These are phyloP conservation scores for Cephus sareptanus DNA, from an alignment of 2,888 invertebrate genomes.

Conservation along the genomic window DNA sequence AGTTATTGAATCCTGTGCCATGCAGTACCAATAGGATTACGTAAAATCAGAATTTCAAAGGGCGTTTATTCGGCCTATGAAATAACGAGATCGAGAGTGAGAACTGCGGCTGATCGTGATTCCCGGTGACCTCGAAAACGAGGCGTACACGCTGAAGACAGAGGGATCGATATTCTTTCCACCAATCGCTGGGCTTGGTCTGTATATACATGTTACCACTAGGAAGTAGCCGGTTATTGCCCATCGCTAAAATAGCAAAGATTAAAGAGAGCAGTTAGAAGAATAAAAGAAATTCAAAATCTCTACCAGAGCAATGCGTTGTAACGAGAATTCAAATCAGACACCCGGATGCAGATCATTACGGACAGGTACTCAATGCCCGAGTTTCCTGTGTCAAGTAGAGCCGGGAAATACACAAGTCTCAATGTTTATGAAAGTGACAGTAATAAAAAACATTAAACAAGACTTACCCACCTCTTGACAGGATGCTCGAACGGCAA, in stretches of 20 bases:
- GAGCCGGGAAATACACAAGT: not conserved
- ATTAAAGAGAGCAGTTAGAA: not conserved
- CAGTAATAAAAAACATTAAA: slow-evolving; percentile 4
- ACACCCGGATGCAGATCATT: not conserved
- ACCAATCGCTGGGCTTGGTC: not conserved
- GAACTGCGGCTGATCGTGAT: slow-evolving; percentile 32
- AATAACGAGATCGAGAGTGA: slow-evolving; percentile 46
- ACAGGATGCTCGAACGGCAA: slow-evolving; percentile 76
- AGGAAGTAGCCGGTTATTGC: not conserved
- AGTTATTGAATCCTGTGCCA: not conserved
- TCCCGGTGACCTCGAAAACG: slow-evolving; percentile 55
- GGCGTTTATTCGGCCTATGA: not conserved
- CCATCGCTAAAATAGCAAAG: slow-evolving; percentile 2
- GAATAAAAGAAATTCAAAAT: not conserved
- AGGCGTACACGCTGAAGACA: slow-evolving; percentile 27
- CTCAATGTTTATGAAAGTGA: not conserved
- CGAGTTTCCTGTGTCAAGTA: not conserved
- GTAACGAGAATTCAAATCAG: not conserved
- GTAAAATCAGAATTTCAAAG: not conserved
- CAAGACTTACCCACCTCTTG: slow-evolving; percentile 82
- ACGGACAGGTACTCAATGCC: not conserved
- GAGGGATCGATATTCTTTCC: slow-evolving; percentile 48
- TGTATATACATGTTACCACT: not conserved
- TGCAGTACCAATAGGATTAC: not conserved
- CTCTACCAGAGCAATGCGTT: not conserved